Percentiles rank a stretch among this genome's conserved stretches.
These are phyloP conservation scores for Chrysogorgia sp. DNA, from an alignment of 92 coral and sea anemone genomes.

Conservation along the genomic window DNA sequence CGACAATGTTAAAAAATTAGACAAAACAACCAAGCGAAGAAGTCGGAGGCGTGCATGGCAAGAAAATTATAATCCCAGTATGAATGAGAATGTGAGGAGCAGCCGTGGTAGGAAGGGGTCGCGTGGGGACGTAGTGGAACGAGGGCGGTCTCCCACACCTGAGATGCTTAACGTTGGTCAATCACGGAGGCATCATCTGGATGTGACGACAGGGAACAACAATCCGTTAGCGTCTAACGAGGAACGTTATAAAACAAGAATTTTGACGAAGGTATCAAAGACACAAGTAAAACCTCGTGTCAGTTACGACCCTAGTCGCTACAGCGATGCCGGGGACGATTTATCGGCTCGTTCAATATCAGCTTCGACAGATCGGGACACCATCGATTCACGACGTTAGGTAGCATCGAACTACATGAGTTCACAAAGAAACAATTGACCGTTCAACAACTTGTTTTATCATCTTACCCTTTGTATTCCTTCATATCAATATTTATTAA, in stretches of 20 bases:
- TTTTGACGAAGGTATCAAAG: not conserved
- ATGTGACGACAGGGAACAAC: constrained; percentile 70
- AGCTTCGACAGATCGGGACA: not conserved
- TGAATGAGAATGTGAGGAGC: constrained; percentile 10
- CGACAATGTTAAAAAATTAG: constrained; percentile 13
- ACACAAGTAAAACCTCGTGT: not conserved
- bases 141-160: constrained; percentile 97
- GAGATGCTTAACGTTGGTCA: constrained; percentile 83
- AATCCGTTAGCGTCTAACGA: constrained; percentile 35
- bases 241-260: not conserved
- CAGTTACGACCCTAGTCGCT: constrained; percentile 7
- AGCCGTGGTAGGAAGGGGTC: constrained; percentile 62
- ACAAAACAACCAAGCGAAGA: constrained; percentile 59
- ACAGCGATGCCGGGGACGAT: constrained; percentile 10
- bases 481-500: too few species aligned
- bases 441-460: too few species aligned
- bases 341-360: constrained; percentile 8
- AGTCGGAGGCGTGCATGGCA: constrained; percentile 35
- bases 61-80: constrained; percentile 9
- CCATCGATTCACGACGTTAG: not conserved
- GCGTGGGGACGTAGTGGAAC: constrained; percentile 73
- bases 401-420: not conserved
- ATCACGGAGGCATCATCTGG: constrained; percentile 90
- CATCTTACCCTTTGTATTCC: too few species aligned
- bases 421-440: not conserved